A percentile compares a stretch with the other conserved stretches of the same genome.
Conservation (phyloP, 1,140 invertebrate genomes). For the Steinernema khuongi region DNA sequence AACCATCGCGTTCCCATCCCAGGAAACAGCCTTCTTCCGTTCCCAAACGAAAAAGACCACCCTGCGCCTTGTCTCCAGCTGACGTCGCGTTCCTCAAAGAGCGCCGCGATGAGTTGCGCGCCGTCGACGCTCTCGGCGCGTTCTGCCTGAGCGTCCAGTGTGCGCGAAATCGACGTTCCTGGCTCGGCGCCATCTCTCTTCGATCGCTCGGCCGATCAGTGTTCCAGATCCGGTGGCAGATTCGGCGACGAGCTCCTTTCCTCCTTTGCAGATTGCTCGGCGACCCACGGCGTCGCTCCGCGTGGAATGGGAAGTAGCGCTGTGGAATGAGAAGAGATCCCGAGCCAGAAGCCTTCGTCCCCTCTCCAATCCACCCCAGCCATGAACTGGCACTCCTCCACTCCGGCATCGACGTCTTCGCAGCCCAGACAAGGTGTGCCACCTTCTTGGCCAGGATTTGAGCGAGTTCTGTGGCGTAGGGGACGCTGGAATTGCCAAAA, state of each 20-base stretch:
- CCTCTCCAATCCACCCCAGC: background rate
- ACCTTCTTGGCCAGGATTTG: background rate
- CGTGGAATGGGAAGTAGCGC: background rate
- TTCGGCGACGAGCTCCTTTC: too few relatives aligned
- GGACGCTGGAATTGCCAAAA: too few relatives aligned
- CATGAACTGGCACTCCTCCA: background rate
- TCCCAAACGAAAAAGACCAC: too few relatives aligned
- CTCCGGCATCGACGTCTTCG: background rate
- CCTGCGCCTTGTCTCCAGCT: too few relatives aligned
- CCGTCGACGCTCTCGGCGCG: too few relatives aligned
- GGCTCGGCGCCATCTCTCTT: background rate
- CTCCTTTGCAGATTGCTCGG: background rate
- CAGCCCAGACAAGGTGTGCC: background rate
- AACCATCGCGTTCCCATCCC: too few relatives aligned
- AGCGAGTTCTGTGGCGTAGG: too few relatives aligned
- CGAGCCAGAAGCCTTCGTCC: background rate
- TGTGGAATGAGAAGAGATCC: background rate
- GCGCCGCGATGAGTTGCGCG: too few relatives aligned
- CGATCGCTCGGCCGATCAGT: too few relatives aligned
- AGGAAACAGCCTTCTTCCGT: too few relatives aligned
- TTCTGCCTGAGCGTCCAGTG: background rate
- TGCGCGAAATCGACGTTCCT: background rate
- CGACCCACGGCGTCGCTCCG: background rate
- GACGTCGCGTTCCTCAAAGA: too few relatives aligned
- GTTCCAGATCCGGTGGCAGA: too few relatives aligned